phyloP scores from a whole-genome alignment of 2,113 vertebrate genomes.

The Chlamydotis undulata region DNA sequence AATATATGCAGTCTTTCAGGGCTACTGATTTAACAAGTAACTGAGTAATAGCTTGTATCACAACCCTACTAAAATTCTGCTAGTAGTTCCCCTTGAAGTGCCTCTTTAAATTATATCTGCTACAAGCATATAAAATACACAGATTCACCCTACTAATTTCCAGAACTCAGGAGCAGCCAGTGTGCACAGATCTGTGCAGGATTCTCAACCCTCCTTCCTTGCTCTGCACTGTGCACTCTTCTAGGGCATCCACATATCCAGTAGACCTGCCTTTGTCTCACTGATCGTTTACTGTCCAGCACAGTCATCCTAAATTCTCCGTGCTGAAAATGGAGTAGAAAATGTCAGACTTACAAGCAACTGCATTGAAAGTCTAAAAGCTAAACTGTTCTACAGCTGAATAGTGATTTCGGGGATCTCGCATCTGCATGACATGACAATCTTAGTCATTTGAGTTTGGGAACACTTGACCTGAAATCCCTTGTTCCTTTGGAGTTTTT shows the following conservation, averaged over 20 bases:
- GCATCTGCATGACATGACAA: background rate
- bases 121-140: background rate
- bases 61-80: slow-evolving; percentile 7
- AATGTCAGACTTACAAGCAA: background rate
- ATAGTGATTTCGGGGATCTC: background rate
- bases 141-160: background rate
- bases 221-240: background rate
- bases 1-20: slow-evolving; percentile 9
- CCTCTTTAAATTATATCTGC: slow-evolving; percentile 2
- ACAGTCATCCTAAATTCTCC: background rate
- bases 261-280: background rate
- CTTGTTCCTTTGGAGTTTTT: background rate
- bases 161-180: slow-evolving; percentile 27
- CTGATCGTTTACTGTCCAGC: background rate
- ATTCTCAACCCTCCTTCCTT: background rate
- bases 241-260: background rate
- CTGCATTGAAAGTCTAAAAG: background rate
- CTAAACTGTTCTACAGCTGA: background rate
- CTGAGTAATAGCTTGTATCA: background rate
- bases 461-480: background rate
- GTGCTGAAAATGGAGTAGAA: background rate
- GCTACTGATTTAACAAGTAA: background rate
- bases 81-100: slow-evolving; percentile 28
- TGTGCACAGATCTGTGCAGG: background rate
- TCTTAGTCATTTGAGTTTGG: background rate